These are phyloP conservation scores for Anisognathus igniventris DNA, from an alignment of 2,797 vertebrate species.

Conservation along the genomic window DNA sequence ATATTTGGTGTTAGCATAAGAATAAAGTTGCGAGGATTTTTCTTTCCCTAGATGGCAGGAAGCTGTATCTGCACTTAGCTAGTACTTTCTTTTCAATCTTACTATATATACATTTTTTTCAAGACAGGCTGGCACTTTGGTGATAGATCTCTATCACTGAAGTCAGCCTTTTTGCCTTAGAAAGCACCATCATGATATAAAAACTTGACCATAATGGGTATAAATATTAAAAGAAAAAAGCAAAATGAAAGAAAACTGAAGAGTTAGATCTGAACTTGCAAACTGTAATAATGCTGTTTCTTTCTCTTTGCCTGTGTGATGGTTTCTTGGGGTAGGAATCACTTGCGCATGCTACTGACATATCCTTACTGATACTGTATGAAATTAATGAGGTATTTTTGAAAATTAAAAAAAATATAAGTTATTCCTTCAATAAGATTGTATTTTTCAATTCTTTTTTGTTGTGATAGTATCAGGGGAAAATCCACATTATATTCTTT, in stretches of 20 bases:
- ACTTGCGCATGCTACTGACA: background rate
- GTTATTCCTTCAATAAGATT: background rate
- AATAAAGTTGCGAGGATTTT: background rate
- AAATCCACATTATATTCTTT: background rate
- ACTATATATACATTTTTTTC: background rate
- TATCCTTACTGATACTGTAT: background rate
- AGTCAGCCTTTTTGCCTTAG: background rate
- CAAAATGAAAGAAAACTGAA: background rate
- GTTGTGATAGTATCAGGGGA: background rate
- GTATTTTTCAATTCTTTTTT: background rate
- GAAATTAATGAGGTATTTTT: background rate
- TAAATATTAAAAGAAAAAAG: background rate
- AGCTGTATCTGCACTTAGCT: background rate
- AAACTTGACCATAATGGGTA: background rate
- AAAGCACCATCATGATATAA: background rate
- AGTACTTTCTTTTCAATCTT: background rate
- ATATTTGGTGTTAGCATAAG: background rate
- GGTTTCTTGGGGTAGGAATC: background rate
- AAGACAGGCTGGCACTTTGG: background rate
- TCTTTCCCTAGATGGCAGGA: background rate
- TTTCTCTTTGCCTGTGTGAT: background rate
- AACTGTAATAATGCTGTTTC: background rate
- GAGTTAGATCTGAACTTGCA: background rate
- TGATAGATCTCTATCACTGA: background rate
- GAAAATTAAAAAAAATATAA: background rate